Conservation (phyloP, 2,113 vertebrate genomes). For the Turnix velox region DNA sequence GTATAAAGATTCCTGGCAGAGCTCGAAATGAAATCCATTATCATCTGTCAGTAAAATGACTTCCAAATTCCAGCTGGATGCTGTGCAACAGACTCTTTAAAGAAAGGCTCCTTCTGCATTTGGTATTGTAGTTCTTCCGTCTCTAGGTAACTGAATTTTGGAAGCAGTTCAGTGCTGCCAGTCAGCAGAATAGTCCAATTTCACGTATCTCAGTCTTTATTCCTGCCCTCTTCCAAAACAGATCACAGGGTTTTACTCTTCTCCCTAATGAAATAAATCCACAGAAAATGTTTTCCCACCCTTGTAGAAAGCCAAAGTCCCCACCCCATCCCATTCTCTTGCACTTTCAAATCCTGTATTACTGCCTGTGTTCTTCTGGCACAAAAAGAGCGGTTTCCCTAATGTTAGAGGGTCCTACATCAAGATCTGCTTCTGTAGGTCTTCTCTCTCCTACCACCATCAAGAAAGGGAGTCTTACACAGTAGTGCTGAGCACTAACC, state of each 20-base stretch:
- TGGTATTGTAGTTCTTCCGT: background rate
- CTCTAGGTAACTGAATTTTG: constrained; percentile 11
- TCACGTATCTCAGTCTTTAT: background rate
- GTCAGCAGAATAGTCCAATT: background rate
- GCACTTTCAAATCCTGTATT: background rate
- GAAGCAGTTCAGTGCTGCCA: background rate
- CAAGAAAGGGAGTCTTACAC: background rate
- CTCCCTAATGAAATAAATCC: background rate
- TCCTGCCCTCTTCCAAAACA: background rate
- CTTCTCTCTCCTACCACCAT: background rate
- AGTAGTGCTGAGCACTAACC: background rate
- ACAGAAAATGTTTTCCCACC: background rate
- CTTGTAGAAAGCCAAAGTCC: background rate
- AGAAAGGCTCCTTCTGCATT: background rate
- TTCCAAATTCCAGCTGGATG: constrained; percentile 53
- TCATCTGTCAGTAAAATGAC: constrained; percentile 37
- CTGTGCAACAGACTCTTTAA: background rate
- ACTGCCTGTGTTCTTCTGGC: background rate
- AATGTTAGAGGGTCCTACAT: background rate
- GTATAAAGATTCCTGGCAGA: constrained; percentile 37
- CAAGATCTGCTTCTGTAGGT: background rate
- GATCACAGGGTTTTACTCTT: background rate
- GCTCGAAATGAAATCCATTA: constrained; percentile 36
- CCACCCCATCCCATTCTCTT: background rate
- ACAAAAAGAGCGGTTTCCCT: background rate